These are phyloP conservation scores for Dissostichus mawsoni DNA, from an alignment of 2,113 vertebrate genomes.

Conservation along the genomic window DNA sequence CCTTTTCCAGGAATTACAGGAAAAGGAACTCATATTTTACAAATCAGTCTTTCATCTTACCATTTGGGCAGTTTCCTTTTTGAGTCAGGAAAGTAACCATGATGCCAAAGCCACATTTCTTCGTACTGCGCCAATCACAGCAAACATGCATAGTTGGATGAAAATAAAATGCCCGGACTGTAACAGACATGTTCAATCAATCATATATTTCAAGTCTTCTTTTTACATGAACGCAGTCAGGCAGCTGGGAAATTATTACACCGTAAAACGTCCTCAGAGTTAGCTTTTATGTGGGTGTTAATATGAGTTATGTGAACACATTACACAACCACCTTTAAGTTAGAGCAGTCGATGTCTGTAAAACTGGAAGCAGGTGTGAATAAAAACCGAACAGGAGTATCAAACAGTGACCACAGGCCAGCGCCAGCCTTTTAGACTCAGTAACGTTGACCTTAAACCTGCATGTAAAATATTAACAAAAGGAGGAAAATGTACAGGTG, in stretches of 20 bases:
- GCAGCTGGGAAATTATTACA: constrained; percentile 46
- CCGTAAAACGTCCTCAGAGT: constrained; percentile 45
- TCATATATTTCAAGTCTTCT: constrained; percentile 16
- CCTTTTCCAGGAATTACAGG: constrained; percentile 48
- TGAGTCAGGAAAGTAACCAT: neutral
- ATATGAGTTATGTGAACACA: constrained; percentile 63
- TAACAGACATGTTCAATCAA: constrained; percentile 26
- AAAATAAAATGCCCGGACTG: constrained; percentile 9
- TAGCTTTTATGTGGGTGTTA: constrained; percentile 60
- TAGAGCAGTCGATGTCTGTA: constrained; percentile 64
- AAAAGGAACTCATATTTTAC: constrained; percentile 21
- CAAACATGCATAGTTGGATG: constrained; percentile 14
- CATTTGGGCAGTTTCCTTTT: constrained; percentile 23
- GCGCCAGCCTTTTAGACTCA: constrained; percentile 48
- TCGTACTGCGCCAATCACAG: neutral
- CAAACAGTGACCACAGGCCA: constrained; percentile 51
- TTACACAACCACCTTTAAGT: constrained; percentile 69
- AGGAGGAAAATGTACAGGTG: constrained; percentile 73
- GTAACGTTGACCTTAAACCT: constrained; percentile 54
- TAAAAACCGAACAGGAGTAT: constrained; percentile 38
- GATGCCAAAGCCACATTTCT: constrained; percentile 28
- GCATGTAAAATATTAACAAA: constrained; percentile 74
- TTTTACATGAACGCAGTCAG: constrained; percentile 36
- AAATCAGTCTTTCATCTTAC: constrained; percentile 44
- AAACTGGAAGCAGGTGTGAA: constrained; percentile 73